Evolutionary conservation across 2,797 vertebrate species (phyloP).

Genomic region (Benthosema pterotum): DNA sequence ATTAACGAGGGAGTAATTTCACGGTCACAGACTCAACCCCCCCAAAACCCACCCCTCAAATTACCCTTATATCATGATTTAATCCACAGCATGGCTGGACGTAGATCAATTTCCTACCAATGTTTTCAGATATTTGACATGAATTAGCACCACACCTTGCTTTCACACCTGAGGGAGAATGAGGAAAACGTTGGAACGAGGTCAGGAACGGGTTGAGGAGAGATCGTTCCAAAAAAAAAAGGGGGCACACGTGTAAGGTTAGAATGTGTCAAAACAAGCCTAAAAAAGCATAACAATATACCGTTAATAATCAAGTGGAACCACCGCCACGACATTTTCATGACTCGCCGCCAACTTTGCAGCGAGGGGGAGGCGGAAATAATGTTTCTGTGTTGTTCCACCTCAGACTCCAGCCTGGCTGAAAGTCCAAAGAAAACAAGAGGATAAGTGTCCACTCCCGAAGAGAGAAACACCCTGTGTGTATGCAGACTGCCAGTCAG

Average conservation of each 20-base stretch:
- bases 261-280: constrained; percentile 41
- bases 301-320: constrained; percentile 56
- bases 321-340: constrained; percentile 62
- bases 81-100: constrained; percentile 57
- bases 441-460: constrained; percentile 39
- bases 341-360: constrained; percentile 45
- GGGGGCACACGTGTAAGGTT: constrained; percentile 10
- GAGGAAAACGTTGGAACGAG: constrained; percentile 23
- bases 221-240: constrained; percentile 25
- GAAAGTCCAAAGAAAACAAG: constrained; percentile 64
- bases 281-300: constrained; percentile 40
- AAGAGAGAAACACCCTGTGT: constrained; percentile 30
- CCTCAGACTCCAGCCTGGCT: constrained; percentile 40
- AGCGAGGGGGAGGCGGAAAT: constrained; percentile 46
- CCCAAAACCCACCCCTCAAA: constrained; percentile 43
- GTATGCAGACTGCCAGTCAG: constrained; percentile 27
- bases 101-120: constrained; percentile 71
- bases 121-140: constrained; percentile 43
- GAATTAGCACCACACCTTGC: constrained; percentile 42
- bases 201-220: constrained; percentile 23
- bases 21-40: constrained; percentile 82
- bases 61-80: constrained; percentile 71
- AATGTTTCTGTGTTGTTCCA: constrained; percentile 32
- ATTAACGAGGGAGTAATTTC: constrained; percentile 82
- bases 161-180: constrained; percentile 23